Evolutionary conservation across 1,140 invertebrate species (phyloP), one percentile per base, ranked within the genome.

Genomic region (Penaeus vannamei): DNA sequence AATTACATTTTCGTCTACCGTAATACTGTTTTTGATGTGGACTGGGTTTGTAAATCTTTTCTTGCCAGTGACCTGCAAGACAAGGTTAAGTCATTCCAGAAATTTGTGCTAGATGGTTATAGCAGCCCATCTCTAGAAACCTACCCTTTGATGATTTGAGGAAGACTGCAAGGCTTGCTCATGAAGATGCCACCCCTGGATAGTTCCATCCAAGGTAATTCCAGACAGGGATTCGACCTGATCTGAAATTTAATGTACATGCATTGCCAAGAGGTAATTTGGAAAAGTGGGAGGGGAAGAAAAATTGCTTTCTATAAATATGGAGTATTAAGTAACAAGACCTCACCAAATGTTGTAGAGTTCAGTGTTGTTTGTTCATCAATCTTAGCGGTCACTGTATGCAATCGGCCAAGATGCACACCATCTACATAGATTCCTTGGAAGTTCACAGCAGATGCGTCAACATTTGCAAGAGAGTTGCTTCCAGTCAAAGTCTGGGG

Each of bases 141-240:
- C 8, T 69, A 84, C 82, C 32, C 17, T 66, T n/a, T 84, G 82
- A 36, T 29, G 8, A 3, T 10, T 26, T 22, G 32, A 29, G 19
- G 61, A 66, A n/a, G 82, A 32, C 22, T 26, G 66, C 29, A 87
- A 14, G 1, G 85, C 85, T 59, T 87, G 77, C 36, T 87, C 36
- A 29, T 32, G 61, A 59, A 87, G 77, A 10, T 82, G 46, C 17
- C 32, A 53, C 0, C 85, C 85, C 62, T 87, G 85, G 36, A 87
- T 66, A 22, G 59, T 82, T 29, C 85, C 85, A 69, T 82, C 64
- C 77, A 87, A 64, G 0, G 42, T 12, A 5, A 87, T 79, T 1
- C 46, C 23, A 5, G 23, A 29, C 12, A 29, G 64, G 3, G 85
- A 66, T 12, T 81, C 26, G 19, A 87, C 14, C 53, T 69, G 29